These are phyloP conservation scores for Rhorus exstirpatorius DNA, from an alignment of 2,888 invertebrate species.

Conservation along the genomic window DNA sequence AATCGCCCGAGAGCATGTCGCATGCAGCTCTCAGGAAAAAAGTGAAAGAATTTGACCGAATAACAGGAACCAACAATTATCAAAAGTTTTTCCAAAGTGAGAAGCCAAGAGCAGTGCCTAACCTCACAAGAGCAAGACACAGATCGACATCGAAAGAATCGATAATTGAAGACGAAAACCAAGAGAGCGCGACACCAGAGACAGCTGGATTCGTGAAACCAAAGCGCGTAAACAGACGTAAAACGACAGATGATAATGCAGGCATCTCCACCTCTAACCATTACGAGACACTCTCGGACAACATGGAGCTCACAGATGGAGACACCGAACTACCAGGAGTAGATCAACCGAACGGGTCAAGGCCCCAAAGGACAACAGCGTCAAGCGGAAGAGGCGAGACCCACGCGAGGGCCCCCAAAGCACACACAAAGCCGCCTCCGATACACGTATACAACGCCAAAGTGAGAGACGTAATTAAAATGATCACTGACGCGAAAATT, in stretches of 20 bases:
- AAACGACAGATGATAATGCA: not conserved
- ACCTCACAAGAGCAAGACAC: not conserved
- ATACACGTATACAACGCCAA: conserved; percentile 4
- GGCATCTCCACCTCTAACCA: not conserved
- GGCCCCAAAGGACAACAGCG: not conserved
- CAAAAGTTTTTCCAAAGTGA: no score
- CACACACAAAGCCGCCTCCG: conserved; percentile 4
- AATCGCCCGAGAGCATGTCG: no score
- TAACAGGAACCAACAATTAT: no score
- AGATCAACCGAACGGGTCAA: no score
- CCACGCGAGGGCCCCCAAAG: no score
- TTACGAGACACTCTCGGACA: conserved; percentile 8
- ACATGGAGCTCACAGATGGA: not conserved
- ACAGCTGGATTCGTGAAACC: conserved; percentile 12
- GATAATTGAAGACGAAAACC: not conserved
- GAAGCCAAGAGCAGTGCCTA: not conserved
- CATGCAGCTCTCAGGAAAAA: no score
- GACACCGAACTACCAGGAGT: not conserved
- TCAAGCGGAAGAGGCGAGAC: no score
- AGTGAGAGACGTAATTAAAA: not conserved
- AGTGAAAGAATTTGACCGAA: no score
- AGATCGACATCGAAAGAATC: conserved; percentile 15
- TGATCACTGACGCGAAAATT: not conserved
- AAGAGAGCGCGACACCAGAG: not conserved
- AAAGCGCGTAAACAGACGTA: not conserved